phyloP scores from a whole-genome alignment of 1,140 invertebrate genomes.

The Argopecten irradians region DNA sequence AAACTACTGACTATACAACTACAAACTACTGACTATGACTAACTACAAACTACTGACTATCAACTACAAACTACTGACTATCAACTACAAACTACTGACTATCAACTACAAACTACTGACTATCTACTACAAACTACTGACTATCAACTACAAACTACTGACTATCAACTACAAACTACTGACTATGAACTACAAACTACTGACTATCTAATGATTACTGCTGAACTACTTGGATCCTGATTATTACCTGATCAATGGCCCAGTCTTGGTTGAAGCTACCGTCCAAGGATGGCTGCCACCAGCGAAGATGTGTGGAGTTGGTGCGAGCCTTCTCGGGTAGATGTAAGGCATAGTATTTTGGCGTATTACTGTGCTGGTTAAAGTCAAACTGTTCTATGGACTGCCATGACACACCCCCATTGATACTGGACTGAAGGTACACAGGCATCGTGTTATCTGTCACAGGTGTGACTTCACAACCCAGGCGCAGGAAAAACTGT shows the following conservation, averaged over 20 bases:
- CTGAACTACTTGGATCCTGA: not conserved
- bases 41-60: too few relatives aligned
- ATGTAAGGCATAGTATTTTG: conserved; percentile 72
- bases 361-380: conserved; percentile 63
- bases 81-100: too few relatives aligned
- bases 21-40: too few relatives aligned
- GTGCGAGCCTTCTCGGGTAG: conserved; percentile 71
- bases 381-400: conserved; percentile 76
- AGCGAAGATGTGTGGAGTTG: conserved; percentile 74
- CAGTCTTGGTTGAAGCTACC: conserved; percentile 74
- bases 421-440: conserved; percentile 75
- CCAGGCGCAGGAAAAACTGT: conserved; percentile 75
- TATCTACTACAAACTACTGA: too few relatives aligned
- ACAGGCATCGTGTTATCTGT: conserved; percentile 66
- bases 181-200: too few relatives aligned
- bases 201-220: too few relatives aligned
- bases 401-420: conserved; percentile 76
- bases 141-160: too few relatives aligned
- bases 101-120: too few relatives aligned
- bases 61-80: too few relatives aligned
- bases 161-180: too few relatives aligned
- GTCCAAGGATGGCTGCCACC: conserved; percentile 76
- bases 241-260: conserved; percentile 76
- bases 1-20: too few relatives aligned
- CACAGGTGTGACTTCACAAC: conserved; percentile 58